Conservation (phyloP, 2,797 vertebrate species). For the Luscinia megarhynchos region DNA sequence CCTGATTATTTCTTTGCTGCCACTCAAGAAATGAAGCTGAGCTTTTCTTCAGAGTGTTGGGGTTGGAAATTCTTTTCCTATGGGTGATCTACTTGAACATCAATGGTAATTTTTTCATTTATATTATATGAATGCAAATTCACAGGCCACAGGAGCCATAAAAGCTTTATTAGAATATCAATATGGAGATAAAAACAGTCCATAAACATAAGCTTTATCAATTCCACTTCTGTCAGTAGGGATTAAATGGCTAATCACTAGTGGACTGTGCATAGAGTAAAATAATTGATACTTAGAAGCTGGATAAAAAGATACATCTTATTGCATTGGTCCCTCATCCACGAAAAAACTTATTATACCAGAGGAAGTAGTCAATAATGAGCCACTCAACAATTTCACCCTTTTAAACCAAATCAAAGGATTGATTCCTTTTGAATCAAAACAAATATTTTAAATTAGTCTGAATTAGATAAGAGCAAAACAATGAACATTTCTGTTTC, state of each 20-base stretch:
- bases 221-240: neutral
- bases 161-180: neutral
- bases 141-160: neutral
- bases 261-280: neutral
- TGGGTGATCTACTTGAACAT: neutral
- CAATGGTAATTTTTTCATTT: neutral
- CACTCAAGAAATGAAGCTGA: neutral
- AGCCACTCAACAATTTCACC: neutral
- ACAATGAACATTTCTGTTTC: neutral
- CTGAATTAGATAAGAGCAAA: neutral
- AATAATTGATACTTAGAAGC: neutral
- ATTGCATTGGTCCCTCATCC: neutral
- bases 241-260: neutral
- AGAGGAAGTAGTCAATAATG: slow-evolving; percentile 26
- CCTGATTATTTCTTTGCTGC: neutral
- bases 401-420: neutral
- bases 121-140: neutral
- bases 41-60: neutral
- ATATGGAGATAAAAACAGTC: neutral
- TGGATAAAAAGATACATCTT: slow-evolving; percentile 1
- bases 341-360: slow-evolving; percentile 5
- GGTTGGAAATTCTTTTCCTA: neutral
- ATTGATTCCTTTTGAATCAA: neutral
- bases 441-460: neutral
- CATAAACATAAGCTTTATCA: neutral